Evolutionary conservation across 2,888 invertebrate genomes (phyloP).

Genomic region (Rhimphoctona megacephalus): DNA sequence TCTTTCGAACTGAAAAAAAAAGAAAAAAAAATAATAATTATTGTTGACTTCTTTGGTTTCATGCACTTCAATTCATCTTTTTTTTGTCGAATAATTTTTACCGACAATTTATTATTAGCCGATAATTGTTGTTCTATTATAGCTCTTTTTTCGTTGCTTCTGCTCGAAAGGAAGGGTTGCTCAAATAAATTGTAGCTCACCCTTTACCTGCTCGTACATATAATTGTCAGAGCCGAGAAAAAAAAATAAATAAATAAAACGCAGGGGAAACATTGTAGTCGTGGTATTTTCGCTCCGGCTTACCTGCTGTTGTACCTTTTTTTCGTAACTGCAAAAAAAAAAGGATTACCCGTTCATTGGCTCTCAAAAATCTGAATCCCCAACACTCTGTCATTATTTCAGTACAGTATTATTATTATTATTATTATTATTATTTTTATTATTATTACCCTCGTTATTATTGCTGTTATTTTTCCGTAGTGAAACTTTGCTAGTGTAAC

Average conservation of each 20-base stretch:
- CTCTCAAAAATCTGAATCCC: slow-evolving; percentile 23
- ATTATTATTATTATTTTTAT: neutral
- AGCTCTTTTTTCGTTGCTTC: neutral
- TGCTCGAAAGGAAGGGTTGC: neutral
- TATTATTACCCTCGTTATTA: slow-evolving; percentile 25
- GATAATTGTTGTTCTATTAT: neutral
- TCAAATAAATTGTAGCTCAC: slow-evolving; percentile 15
- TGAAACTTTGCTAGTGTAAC: slow-evolving; percentile 18
- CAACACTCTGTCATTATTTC: slow-evolving; percentile 47
- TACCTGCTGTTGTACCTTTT: slow-evolving; percentile 75
- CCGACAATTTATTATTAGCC: neutral
- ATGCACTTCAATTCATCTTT: neutral
- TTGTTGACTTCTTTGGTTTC: neutral
- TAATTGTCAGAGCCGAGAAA: slow-evolving; percentile 70
- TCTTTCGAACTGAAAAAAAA: too few species aligned
- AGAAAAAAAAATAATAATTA: too few species aligned
- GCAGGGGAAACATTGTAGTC: slow-evolving; percentile 58
- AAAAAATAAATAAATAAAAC: slow-evolving; percentile 13
- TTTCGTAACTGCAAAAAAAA: slow-evolving; percentile 45
- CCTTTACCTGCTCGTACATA: slow-evolving; percentile 63
- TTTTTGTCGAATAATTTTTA: neutral
- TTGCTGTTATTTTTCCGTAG: slow-evolving; percentile 34
- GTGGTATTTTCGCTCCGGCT: slow-evolving; percentile 64
- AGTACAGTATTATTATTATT: slow-evolving; percentile 27
- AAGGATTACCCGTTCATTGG: slow-evolving; percentile 18